phyloP scores from a whole-genome alignment of 2,113 vertebrate genomes.

The Saccopteryx leptura region DNA sequence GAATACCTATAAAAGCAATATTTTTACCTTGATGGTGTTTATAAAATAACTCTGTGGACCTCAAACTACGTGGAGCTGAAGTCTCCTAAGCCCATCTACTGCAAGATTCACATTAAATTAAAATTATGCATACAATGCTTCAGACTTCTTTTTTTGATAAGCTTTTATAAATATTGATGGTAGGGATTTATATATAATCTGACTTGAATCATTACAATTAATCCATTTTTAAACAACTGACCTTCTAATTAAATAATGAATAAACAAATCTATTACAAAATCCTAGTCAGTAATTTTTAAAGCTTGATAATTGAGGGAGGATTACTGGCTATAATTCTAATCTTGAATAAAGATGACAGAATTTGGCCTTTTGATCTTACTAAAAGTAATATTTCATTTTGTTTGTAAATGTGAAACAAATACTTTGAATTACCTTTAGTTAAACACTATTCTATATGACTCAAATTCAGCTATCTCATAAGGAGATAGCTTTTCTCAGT shows the following conservation, averaged over 20 bases:
- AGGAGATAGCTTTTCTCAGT: not conserved
- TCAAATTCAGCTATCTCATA: not conserved
- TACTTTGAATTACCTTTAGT: not conserved
- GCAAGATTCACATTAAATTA: conserved; percentile 43
- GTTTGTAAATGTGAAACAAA: not conserved
- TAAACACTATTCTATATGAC: not conserved
- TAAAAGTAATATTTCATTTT: not conserved
- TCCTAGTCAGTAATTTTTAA: not conserved
- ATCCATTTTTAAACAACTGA: conserved; percentile 24
- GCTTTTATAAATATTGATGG: not conserved
- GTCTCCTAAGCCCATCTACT: not conserved
- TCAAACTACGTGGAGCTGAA: not conserved
- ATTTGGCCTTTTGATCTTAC: not conserved
- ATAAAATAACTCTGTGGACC: not conserved
- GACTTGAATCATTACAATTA: not conserved
- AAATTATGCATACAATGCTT: not conserved
- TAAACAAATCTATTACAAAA: not conserved
- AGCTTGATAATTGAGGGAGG: not conserved
- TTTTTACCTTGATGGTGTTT: not conserved
- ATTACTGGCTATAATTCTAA: not conserved
- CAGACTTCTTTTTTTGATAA: not conserved
- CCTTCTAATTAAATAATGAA: conserved; percentile 24
- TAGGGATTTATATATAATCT: not conserved
- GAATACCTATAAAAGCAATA: not conserved
- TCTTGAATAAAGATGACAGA: not conserved